Percentiles rank a stretch among this genome's conserved stretches.
phyloP scores from a whole-genome alignment of 1,140 invertebrate species.

The Bombus haemorrhoidalis region DNA sequence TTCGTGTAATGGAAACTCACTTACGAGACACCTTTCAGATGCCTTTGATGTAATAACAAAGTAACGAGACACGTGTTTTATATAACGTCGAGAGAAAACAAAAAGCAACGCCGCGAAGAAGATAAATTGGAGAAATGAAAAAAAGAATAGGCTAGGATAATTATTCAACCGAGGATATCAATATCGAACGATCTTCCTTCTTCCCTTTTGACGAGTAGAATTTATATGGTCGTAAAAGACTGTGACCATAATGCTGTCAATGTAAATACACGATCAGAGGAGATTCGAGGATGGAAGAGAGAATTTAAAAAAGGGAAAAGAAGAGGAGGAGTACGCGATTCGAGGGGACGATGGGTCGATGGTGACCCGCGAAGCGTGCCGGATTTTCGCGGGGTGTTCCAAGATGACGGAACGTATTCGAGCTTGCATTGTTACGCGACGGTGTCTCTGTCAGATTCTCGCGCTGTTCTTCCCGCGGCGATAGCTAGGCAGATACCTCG shows the following conservation, averaged over 20 bases:
- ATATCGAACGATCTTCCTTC: neutral
- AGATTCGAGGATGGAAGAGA: neutral
- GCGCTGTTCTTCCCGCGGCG: neutral
- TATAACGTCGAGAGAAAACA: rapidly evolving
- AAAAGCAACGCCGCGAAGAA: too few species aligned
- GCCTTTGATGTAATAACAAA: too few species aligned
- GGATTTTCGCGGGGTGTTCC: conserved; percentile 33
- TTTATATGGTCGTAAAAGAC: too few species aligned
- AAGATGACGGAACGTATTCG: conserved; percentile 75
- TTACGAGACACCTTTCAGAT: too few species aligned
- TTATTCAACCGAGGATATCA: too few species aligned
- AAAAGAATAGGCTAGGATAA: too few species aligned
- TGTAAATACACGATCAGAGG: too few species aligned
- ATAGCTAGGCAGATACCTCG: conserved; percentile 30
- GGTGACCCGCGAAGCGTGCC: conserved; percentile 71
- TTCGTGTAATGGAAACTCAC: too few species aligned
- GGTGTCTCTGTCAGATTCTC: neutral
- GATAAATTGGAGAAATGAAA: too few species aligned
- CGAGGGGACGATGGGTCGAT: neutral
- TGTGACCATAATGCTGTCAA: too few species aligned
- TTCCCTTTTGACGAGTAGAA: neutral
- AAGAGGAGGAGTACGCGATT: neutral
- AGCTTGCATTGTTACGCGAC: conserved; percentile 70
- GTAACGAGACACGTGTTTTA: too few species aligned
- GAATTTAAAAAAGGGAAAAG: neutral